Base-by-base conservation (phyloP, 2,888 invertebrate genomes). In the Panzeria rudis region DNA sequence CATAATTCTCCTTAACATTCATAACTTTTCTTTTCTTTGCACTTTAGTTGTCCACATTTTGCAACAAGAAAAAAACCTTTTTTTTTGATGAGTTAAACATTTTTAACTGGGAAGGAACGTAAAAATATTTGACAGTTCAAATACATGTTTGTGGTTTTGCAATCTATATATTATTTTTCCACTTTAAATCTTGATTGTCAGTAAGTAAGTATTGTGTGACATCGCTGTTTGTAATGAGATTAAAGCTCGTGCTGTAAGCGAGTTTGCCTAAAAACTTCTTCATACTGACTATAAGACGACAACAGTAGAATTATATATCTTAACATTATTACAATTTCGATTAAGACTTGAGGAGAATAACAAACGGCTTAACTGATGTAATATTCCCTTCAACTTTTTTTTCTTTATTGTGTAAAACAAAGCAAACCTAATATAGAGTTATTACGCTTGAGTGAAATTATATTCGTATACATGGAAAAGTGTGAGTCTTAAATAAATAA, bases 381-480 rank as follows among this genome's bases (percentile, higher is more conserved):
- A 38, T 61, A 38, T 20, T 54, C 25, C 25, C 29, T 25, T 17
- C 20, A 3, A 11, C 9, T 23, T 52, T 23, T 52, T 13, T 15
- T 25, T 29, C 29, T 29, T 11, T 25, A 4, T 23, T 25, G 11
- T 13, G 25, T 11, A 13, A 23, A 54, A 54, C 23, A 54, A 11
- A 3, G 13, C 9, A 54, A 25, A 23, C 25, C 5, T 0, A n/a
- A 15, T 56, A 56, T 7, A 29, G 7, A n/a, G 32, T 32, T 59
- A 59, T 32, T 59, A 7, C 8, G 23, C 32, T 59, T 59, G 59
- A 59, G 59, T 32, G 17, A 32, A 32, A 59, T 52, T 52, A 3
- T 52, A 35, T 38, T 1, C 35, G 11, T 11, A 38, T 15, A 44
- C 15, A 44, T 44, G 15, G 13, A 41, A 41, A n/a, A 44, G 50